Percentiles rank a stretch among this genome's conserved stretches.
These are phyloP conservation scores for Zoanthus sansibaricus DNA, from an alignment of 92 coral and sea anemone genomes.

Conservation along the genomic window DNA sequence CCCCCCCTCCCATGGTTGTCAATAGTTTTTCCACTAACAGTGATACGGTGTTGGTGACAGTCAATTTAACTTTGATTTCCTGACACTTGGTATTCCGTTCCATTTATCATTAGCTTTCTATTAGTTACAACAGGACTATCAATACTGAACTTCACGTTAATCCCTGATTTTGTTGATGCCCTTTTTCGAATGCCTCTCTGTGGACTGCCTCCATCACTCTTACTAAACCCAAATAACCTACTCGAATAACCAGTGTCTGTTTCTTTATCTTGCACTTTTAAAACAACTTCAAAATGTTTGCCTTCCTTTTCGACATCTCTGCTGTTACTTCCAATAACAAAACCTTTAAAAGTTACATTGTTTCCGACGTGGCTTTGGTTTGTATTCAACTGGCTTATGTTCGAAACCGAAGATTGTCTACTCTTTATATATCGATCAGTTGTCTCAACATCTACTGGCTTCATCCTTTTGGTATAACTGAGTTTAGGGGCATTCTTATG, in stretches of 20 bases:
- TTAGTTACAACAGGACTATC: constrained; percentile 8
- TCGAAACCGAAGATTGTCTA: neutral
- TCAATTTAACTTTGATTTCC: too few species aligned
- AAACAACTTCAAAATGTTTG: neutral
- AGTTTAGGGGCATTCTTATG: constrained; percentile 62
- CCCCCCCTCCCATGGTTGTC: too few species aligned
- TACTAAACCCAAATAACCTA: neutral
- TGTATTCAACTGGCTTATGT: neutral
- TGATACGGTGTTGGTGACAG: too few species aligned
- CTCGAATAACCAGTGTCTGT: neutral
- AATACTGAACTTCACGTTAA: constrained; percentile 22
- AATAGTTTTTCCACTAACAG: too few species aligned
- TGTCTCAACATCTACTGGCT: neutral
- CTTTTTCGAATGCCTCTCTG: constrained; percentile 8
- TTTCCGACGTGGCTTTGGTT: neutral
- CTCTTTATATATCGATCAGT: neutral
- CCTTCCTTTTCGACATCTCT: neutral
- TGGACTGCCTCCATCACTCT: neutral
- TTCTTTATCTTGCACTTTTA: neutral
- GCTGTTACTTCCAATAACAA: neutral
- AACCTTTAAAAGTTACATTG: neutral
- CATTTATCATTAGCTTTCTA: constrained; percentile 10
- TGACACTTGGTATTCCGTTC: constrained; percentile 34
- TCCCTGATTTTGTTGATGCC: constrained; percentile 30
- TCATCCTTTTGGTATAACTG: constrained; percentile 71